A percentile compares a stretch with the other conserved stretches of the same genome.
Evolutionary conservation across 2,797 vertebrate genomes (phyloP).

Genomic region (Pseudomugil tenellus): DNA sequence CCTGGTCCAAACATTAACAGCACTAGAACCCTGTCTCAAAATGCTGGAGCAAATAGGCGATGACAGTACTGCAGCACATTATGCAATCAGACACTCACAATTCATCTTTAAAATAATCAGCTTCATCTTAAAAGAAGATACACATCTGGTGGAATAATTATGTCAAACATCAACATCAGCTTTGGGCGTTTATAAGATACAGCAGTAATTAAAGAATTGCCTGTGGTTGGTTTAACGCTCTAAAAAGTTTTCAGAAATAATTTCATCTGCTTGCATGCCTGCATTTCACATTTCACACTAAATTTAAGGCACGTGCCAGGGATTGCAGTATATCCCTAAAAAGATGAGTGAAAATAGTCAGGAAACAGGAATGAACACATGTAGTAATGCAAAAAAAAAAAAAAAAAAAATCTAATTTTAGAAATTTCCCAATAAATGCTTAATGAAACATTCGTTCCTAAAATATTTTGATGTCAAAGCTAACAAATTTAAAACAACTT

Average conservation of each 20-base stretch:
- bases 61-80: too few species aligned
- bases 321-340: background rate
- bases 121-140: background rate
- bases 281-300: background rate
- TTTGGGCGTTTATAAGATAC: conserved; percentile 29
- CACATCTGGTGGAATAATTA: conserved; percentile 8
- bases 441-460: too few species aligned
- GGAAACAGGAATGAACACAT: background rate
- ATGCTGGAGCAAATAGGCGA: background rate
- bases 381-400: background rate
- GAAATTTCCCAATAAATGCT: too few species aligned
- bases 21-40: background rate
- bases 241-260: conserved; percentile 40
- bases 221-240: conserved; percentile 38
- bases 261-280: conserved; percentile 47
- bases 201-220: conserved; percentile 31
- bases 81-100: background rate
- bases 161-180: conserved; percentile 4
- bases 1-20: too few species aligned
- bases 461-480: too few species aligned
- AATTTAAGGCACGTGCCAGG: background rate
- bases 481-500: too few species aligned
- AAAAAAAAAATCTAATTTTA: too few species aligned
- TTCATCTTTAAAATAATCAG: background rate
- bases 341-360: background rate